phyloP scores from a whole-genome alignment of 1,140 invertebrate genomes.

The Drosophila willistoni region DNA sequence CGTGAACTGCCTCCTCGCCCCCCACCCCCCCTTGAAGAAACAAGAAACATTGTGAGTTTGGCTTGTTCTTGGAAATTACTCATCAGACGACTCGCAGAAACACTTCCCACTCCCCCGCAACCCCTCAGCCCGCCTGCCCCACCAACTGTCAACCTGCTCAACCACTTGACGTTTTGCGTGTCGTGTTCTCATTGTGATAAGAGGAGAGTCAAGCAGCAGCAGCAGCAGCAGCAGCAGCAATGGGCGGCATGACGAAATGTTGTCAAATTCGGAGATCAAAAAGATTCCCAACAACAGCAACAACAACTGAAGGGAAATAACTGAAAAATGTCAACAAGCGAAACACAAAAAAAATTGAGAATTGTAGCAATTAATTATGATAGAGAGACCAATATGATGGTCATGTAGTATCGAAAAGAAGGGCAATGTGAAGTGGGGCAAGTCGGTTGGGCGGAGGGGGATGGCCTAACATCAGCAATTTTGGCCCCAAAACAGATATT shows the following conservation, averaged over 20 bases:
- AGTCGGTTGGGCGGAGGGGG: too few species aligned
- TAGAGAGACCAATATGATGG: constrained; percentile 20
- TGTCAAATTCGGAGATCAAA: constrained; percentile 68
- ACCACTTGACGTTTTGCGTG: constrained; percentile 1
- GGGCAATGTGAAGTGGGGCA: not conserved
- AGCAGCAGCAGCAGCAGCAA: constrained; percentile 15
- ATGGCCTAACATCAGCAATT: constrained; percentile 30
- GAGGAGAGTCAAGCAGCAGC: constrained; percentile 17
- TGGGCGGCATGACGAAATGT: constrained; percentile 68
- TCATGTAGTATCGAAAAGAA: not conserved
- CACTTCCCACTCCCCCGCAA: not conserved
- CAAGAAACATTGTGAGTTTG: constrained; percentile 32
- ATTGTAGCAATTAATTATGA: constrained; percentile 80
- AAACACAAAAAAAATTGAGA: constrained; percentile 47
- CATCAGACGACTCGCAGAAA: constrained; percentile 42
- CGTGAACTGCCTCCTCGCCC: too few species aligned
- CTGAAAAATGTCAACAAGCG: constrained; percentile 32
- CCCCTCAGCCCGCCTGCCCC: too few species aligned
- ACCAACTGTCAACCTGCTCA: not conserved
- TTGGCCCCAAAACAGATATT: constrained; percentile 48
- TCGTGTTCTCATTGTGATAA: constrained; percentile 48
- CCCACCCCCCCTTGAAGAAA: constrained; percentile 19
- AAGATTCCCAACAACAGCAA: constrained; percentile 48
- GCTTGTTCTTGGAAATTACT: constrained; percentile 75
- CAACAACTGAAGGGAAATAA: not conserved